Evolutionary conservation across 2,888 invertebrate species (phyloP), one percentile per base, ranked within the genome.

Genomic region (Nemurella pictetii): DNA sequence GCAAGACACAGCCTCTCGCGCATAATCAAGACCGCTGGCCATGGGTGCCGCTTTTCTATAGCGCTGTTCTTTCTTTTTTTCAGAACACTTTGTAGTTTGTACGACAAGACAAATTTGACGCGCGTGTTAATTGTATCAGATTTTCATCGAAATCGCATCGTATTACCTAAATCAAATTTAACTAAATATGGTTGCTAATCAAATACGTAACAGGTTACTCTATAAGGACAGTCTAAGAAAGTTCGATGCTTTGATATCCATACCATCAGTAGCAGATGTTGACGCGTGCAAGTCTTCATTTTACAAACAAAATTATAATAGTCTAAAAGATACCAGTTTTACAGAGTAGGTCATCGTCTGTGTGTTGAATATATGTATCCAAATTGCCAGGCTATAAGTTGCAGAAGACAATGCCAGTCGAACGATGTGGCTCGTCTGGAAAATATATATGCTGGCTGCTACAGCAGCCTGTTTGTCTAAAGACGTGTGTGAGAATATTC

Each of bases 311-410:
- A 55, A 55, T 55, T 55, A 55, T 12, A 55, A 55, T 55, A 55
- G 15, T 55, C 55, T 55, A 55, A 55, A 55, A 55, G 20, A 20
- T 15, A 1, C 55, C 55, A 55, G 20, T 55, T 20, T 55, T 55
- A 20, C 36, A 15, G 32, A 81, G 80, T 81, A 81, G 80, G 80
- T 81, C 80, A 81, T 35, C 32, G 35, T 26, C n/a, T 81, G 36
- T n/a, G 32, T 20, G 26, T 1, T 36, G 32, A 36, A 81, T 81
- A 27, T 7, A 78, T 30, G 55, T 12, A 29, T 36, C 80, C 36
- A 9, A 81, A 32, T 36, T 81, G 80, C 36, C 35, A 30, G 9
- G 55, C 55, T 12, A 55, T 55, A 55, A 32, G 55, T 55, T 81
- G 12, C 2, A 78, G 28, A 78, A 78, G 30, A 78, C 78, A 78